Conservation (phyloP, 2,888 invertebrate genomes). For the Trisateles emortualis region DNA sequence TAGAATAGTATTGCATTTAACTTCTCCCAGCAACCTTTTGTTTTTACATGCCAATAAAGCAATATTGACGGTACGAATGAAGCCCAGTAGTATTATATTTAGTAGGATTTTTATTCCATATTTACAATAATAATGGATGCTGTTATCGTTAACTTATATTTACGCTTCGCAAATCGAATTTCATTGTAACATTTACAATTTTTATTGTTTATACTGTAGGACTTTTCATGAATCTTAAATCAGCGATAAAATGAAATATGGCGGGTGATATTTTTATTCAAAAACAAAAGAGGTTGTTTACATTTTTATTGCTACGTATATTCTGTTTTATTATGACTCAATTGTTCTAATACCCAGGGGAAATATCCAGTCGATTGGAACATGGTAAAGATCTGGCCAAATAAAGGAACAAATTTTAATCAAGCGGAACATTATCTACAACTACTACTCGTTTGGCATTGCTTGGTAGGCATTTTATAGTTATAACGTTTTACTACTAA, state of each 20-base stretch:
- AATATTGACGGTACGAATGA: conserved; percentile 8
- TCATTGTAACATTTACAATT: conserved; percentile 23
- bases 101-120: conserved; percentile 9
- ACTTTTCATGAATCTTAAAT: conserved; percentile 34
- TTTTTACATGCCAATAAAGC: conserved; percentile 14
- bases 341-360: conserved; percentile 33
- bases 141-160: conserved; percentile 15
- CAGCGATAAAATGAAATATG: conserved; percentile 22
- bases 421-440: conserved; percentile 31
- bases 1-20: neutral
- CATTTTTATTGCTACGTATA: conserved; percentile 19
- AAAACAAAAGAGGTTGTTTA: conserved; percentile 26
- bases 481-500: neutral
- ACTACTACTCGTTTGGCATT: conserved; percentile 25
- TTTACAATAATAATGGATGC: conserved; percentile 12
- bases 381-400: conserved; percentile 33
- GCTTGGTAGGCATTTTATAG: neutral
- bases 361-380: conserved; percentile 30
- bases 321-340: conserved; percentile 26
- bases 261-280: conserved; percentile 13
- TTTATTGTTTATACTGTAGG: conserved; percentile 25
- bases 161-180: conserved; percentile 17
- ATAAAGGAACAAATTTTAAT: conserved; percentile 37
- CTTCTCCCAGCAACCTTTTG: neutral
- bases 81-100: conserved; percentile 2